Percentiles rank a stretch among this genome's conserved stretches.
phyloP scores from a whole-genome alignment of 2,797 vertebrate species.

The Crax fasciolata region DNA sequence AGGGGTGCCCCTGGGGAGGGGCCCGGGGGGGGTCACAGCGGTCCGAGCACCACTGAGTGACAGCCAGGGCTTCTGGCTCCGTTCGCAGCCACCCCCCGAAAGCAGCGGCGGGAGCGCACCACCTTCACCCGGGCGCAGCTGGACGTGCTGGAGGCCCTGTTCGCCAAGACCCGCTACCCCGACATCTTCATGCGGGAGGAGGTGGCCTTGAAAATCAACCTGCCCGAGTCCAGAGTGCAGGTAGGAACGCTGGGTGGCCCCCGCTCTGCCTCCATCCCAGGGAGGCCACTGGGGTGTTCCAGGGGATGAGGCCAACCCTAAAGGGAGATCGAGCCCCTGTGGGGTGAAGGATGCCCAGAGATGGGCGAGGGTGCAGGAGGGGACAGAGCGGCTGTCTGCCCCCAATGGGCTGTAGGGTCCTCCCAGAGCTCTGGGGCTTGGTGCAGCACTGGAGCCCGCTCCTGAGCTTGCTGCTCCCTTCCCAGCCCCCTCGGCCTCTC shows the following conservation, averaged over 20 bases:
- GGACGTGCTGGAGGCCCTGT: slow-evolving; percentile 95
- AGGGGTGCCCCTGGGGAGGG: neutral
- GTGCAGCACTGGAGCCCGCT: neutral
- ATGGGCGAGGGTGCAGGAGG: too few relatives aligned
- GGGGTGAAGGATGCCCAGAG: neutral
- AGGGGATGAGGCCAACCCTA: neutral
- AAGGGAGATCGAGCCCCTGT: rapidly evolving
- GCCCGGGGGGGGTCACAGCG: neutral
- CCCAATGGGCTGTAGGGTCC: neutral
- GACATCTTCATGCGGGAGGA: slow-evolving; percentile 99
- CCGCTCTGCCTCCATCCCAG: too few relatives aligned
- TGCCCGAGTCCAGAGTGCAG: slow-evolving; percentile 97
- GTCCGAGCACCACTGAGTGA: slow-evolving; percentile 42
- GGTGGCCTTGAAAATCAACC: slow-evolving; percentile 97
- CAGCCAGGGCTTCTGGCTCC: slow-evolving; percentile 71
- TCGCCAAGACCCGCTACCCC: slow-evolving; percentile 97
- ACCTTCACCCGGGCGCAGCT: slow-evolving; percentile 97
- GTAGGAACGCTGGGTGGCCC: slow-evolving; percentile 78
- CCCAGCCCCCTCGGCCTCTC: rapidly evolving
- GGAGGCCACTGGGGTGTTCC: neutral
- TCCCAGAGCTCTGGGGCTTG: rapidly evolving
- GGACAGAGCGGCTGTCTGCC: neutral
- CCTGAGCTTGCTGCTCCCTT: neutral
- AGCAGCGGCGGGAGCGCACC: slow-evolving; percentile 96
- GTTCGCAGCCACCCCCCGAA: slow-evolving; percentile 93